phyloP scores from a whole-genome alignment of 2,113 vertebrate species.

The Puffinus mauretanicus region DNA sequence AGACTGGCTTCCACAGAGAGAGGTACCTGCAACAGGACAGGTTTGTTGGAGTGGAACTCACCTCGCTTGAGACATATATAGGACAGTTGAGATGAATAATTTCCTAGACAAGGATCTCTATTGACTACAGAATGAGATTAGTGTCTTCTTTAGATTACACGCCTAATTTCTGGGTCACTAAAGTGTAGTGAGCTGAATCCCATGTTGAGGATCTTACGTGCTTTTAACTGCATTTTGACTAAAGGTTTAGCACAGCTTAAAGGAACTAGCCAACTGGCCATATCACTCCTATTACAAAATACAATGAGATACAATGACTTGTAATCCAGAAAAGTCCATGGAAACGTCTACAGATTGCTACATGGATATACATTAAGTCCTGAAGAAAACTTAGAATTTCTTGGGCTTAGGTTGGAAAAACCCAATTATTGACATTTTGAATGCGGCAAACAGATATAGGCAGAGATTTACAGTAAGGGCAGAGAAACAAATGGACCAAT shows the following conservation, averaged over 20 bases:
- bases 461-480: neutral
- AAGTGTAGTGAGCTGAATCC: neutral
- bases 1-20: neutral
- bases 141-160: neutral
- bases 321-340: neutral
- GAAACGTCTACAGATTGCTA: neutral
- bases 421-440: neutral
- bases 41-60: neutral
- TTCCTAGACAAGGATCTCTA: neutral
- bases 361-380: neutral
- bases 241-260: neutral
- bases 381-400: neutral
- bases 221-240: neutral
- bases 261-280: neutral
- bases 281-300: neutral
- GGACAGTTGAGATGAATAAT: rapidly evolving
- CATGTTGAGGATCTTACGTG: neutral
- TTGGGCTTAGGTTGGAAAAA: neutral
- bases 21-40: neutral
- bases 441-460: rapidly evolving
- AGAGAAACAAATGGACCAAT: neutral
- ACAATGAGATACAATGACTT: neutral
- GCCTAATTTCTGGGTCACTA: neutral
- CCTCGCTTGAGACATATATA: neutral
- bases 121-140: neutral